Evolutionary conservation across 2,888 invertebrate species (phyloP).

Genomic region (Leptinotarsa peninsularis): DNA sequence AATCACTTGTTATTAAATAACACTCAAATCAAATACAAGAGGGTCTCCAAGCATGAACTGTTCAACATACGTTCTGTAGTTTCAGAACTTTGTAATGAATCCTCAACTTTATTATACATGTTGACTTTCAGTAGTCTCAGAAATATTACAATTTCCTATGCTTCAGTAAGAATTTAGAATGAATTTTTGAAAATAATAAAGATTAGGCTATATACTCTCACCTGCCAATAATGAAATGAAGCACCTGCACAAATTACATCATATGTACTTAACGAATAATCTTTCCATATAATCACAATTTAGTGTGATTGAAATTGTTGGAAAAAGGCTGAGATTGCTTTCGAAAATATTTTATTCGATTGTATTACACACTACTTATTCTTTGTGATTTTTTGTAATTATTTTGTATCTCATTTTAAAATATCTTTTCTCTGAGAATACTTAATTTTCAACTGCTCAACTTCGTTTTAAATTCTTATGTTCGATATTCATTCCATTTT

Average conservation of each 20-base stretch:
- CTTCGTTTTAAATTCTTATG: neutral
- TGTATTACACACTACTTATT: slow-evolving; percentile 23
- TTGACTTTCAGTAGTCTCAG: neutral
- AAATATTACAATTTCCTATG: slow-evolving; percentile 7
- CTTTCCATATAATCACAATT: slow-evolving; percentile 32
- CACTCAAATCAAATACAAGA: too few species aligned
- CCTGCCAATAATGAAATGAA: slow-evolving; percentile 44
- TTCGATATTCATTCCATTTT: slow-evolving; percentile 17
- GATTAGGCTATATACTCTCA: slow-evolving; percentile 40
- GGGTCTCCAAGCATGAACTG: too few species aligned
- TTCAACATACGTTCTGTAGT: neutral
- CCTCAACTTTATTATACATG: too few species aligned
- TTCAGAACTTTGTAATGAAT: too few species aligned
- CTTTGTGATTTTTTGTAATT: neutral
- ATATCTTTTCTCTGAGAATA: neutral
- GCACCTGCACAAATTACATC: slow-evolving; percentile 45
- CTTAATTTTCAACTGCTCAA: neutral
- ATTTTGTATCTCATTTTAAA: neutral
- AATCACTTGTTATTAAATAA: too few species aligned
- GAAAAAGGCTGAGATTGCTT: slow-evolving; percentile 40
- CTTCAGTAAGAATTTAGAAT: slow-evolving; percentile 16
- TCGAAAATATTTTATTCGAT: slow-evolving; percentile 30
- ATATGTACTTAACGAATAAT: slow-evolving; percentile 47
- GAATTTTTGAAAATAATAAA: slow-evolving; percentile 23
- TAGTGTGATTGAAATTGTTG: slow-evolving; percentile 30